phyloP scores from a whole-genome alignment of 2,797 vertebrate genomes.

The Enteromius anoplus region DNA sequence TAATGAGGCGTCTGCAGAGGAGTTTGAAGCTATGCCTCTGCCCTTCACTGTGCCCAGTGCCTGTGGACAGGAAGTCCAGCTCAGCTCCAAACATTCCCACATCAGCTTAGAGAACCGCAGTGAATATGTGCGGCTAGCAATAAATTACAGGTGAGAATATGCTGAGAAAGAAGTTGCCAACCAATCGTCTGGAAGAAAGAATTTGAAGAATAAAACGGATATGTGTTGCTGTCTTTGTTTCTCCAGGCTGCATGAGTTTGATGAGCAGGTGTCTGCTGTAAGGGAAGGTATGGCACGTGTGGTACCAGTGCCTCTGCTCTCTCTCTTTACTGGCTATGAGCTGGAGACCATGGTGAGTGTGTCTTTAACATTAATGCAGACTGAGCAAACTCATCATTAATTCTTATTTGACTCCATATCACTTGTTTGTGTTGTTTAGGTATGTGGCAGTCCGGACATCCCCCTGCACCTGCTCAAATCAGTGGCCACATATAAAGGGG shows the following conservation, averaged over 20 bases:
- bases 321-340: slow-evolving; percentile 96
- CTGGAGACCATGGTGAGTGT: slow-evolving; percentile 93
- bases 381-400: neutral
- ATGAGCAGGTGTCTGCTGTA: slow-evolving; percentile 96
- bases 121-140: slow-evolving; percentile 94
- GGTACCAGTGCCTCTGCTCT: slow-evolving; percentile 94
- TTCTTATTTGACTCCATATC: neutral
- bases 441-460: slow-evolving; percentile 98
- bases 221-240: neutral
- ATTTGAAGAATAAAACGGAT: neutral
- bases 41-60: slow-evolving; percentile 97
- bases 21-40: slow-evolving; percentile 97
- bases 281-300: slow-evolving; percentile 98
- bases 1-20: slow-evolving; percentile 94
- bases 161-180: neutral
- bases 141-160: slow-evolving; percentile 91
- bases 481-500: slow-evolving; percentile 96
- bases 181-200: neutral
- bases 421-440: slow-evolving; percentile 72
- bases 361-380: neutral
- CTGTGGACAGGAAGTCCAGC: slow-evolving; percentile 95
- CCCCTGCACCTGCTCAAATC: slow-evolving; percentile 97
- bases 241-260: slow-evolving; percentile 94
- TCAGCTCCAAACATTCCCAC: slow-evolving; percentile 95
- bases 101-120: slow-evolving; percentile 95